Conservation (phyloP, 2,797 vertebrate species). For the Urophycis tenuis region DNA sequence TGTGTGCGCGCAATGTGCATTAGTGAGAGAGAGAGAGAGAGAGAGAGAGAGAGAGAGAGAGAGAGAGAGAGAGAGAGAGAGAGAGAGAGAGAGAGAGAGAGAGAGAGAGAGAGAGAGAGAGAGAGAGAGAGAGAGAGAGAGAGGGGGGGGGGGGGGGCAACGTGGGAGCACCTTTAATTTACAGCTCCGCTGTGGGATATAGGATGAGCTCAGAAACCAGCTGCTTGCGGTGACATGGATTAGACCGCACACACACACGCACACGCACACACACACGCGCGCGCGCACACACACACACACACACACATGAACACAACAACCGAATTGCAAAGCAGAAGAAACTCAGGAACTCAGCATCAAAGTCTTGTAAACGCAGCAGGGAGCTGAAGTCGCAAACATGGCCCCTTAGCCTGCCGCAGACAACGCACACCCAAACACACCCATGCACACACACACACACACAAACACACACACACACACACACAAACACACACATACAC, state of each 20-base stretch:
- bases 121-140: conserved; percentile 3
- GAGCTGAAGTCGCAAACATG: conserved; percentile 58
- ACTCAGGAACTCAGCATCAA: conserved; percentile 48
- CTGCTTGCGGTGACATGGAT: conserved; percentile 51
- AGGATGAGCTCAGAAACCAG: conserved; percentile 63
- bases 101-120: conserved; percentile 6
- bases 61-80: conserved; percentile 5
- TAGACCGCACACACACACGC: conserved; percentile 17
- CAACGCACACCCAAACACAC: conserved; percentile 12
- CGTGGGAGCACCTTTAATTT: conserved; percentile 50
- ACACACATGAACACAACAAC: neutral
- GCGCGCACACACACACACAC: neutral
- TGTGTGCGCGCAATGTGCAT: neutral
- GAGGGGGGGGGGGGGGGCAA: neutral
- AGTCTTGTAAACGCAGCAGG: conserved; percentile 62
- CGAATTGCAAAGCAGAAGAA: neutral
- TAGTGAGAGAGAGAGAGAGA: neutral
- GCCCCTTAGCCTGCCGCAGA: conserved; percentile 28
- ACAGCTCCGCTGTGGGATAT: conserved; percentile 29
- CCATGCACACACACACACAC: conserved; percentile 1
- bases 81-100: conserved; percentile 3
- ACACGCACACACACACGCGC: neutral
- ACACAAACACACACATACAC: neutral
- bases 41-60: conserved; percentile 6
- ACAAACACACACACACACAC: conserved; percentile 5